Evolutionary conservation across 2,888 invertebrate genomes (phyloP).

Genomic region (Cephus pygmeus): DNA sequence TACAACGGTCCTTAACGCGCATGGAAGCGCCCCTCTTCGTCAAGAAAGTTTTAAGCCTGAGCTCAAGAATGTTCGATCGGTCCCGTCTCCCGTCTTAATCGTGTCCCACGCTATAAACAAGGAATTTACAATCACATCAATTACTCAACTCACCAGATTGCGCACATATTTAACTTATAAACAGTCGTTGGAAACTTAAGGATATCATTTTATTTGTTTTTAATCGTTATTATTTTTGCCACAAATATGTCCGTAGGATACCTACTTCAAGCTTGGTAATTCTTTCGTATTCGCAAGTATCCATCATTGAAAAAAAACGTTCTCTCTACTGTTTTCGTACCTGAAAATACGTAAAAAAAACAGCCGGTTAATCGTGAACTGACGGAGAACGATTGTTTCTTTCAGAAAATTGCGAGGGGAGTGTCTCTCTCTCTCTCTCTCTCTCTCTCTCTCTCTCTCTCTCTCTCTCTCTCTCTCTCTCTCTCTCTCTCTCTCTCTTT

Average conservation of each 20-base stretch:
- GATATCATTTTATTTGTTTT: slow-evolving; percentile 12
- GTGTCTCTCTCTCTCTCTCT: not conserved
- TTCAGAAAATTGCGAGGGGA: not conserved
- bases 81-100: slow-evolving; percentile 8
- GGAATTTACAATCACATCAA: slow-evolving; percentile 32
- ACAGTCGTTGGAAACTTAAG: slow-evolving; percentile 14
- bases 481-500: too few species aligned
- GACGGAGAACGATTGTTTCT: not conserved
- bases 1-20: slow-evolving; percentile 23
- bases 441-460: too few species aligned
- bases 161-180: slow-evolving; percentile 16
- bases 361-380: slow-evolving; percentile 13
- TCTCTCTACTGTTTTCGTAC: slow-evolving; percentile 22
- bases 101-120: slow-evolving; percentile 24
- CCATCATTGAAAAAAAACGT: slow-evolving; percentile 20
- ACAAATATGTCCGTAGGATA: slow-evolving; percentile 1
- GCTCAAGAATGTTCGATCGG: not conserved
- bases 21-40: not conserved
- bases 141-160: slow-evolving; percentile 22
- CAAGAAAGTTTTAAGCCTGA: not conserved
- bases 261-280: slow-evolving; percentile 6
- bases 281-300: slow-evolving; percentile 1
- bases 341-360: slow-evolving; percentile 25
- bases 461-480: too few species aligned
- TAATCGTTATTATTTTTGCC: slow-evolving; percentile 6